Evolutionary conservation across 2,797 vertebrate species (phyloP).

Genomic region (Stomatorhinus walkeri): DNA sequence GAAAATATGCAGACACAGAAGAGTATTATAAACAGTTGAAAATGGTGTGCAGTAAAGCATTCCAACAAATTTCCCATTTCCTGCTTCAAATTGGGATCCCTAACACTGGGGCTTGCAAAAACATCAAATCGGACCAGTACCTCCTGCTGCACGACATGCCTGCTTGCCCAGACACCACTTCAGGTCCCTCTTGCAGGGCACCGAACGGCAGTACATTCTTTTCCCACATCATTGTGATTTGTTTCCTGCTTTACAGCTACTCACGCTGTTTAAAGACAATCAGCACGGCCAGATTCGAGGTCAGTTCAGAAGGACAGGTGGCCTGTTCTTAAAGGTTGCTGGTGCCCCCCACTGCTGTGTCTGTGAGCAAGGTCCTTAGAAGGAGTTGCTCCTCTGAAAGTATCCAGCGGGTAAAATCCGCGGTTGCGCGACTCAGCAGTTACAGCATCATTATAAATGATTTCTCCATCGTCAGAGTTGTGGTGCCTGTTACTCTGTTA

Average conservation of each 20-base stretch:
- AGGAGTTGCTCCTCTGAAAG: neutral
- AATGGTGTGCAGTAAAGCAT: conserved; percentile 84
- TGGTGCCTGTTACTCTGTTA: neutral
- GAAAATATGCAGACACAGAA: conserved; percentile 99
- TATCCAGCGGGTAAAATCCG: neutral
- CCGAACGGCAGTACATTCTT: neutral
- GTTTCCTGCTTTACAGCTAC: neutral
- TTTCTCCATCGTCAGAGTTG: neutral
- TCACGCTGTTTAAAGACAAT: neutral
- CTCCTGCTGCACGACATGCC: neutral
- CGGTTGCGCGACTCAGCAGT: neutral
- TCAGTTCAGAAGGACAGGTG: conserved; percentile 11
- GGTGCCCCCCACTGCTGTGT: neutral
- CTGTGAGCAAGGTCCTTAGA: neutral
- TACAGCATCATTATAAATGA: neutral
- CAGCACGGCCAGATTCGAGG: neutral
- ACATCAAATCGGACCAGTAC: conserved; percentile 39
- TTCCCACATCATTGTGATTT: neutral
- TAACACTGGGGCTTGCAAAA: conserved; percentile 79
- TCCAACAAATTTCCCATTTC: conserved; percentile 84
- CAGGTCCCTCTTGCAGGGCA: neutral
- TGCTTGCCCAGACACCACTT: neutral
- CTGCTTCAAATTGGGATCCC: conserved; percentile 70
- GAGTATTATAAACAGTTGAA: conserved; percentile 99
- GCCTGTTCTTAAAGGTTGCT: neutral